Conservation (phyloP, 1,140 invertebrate genomes). For the Magallana gigas region DNA sequence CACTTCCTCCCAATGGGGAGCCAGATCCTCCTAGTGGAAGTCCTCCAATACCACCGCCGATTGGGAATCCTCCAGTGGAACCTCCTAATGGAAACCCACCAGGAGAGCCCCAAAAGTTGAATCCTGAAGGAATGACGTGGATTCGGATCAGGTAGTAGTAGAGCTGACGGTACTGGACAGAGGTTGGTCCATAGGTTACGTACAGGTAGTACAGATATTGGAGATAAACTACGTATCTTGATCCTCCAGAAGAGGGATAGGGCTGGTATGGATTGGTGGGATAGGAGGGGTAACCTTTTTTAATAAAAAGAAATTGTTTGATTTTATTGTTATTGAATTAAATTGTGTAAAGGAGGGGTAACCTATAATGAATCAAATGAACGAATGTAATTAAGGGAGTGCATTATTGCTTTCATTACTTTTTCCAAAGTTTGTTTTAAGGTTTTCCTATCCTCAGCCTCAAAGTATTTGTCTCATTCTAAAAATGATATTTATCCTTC, state of each 20-base stretch:
- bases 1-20: background rate
- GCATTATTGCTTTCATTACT: no score
- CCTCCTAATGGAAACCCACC: background rate
- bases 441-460: no score
- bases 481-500: no score
- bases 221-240: background rate
- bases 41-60: background rate
- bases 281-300: background rate
- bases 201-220: slow-evolving; percentile 12
- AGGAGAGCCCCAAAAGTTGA: background rate
- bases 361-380: background rate
- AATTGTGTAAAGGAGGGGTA: no score
- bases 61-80: background rate
- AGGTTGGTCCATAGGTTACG: background rate
- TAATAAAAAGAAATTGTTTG: no score
- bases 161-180: background rate
- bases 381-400: no score
- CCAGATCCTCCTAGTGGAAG: background rate
- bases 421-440: no score
- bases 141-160: background rate
- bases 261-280: background rate
- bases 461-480: no score
- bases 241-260: background rate
- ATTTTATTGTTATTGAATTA: no score
- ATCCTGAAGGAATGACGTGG: background rate